Evolutionary conservation across 1,140 invertebrate genomes (phyloP).

Genomic region (Drosophila burlai): DNA sequence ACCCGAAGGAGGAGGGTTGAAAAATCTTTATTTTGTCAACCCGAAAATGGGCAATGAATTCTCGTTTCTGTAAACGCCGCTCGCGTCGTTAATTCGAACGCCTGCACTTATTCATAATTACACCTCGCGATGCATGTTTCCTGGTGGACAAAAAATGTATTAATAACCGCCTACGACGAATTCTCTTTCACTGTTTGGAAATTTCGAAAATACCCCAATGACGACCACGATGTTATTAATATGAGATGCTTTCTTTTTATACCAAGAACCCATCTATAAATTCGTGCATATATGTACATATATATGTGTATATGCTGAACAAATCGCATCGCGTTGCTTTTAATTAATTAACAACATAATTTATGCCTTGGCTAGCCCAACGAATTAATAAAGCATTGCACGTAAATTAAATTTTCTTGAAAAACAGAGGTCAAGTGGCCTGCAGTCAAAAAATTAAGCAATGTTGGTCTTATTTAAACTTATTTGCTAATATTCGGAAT

Average conservation of each 20-base stretch:
- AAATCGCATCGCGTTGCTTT: conserved; percentile 55
- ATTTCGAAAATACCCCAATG: conserved; percentile 46
- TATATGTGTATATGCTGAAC: conserved; percentile 24
- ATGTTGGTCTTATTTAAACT: conserved; percentile 27
- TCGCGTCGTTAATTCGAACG: conserved; percentile 48
- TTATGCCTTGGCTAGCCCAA: conserved; percentile 34
- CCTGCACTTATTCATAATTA: conserved; percentile 66
- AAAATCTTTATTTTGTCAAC: conserved; percentile 43
- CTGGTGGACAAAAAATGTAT: conserved; percentile 35
- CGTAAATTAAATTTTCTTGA: conserved; percentile 29
- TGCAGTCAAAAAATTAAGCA: conserved; percentile 43
- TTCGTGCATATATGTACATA: background rate
- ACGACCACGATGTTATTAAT: conserved; percentile 32
- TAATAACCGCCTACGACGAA: conserved; percentile 50
- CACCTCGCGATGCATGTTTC: conserved; percentile 35
- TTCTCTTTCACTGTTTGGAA: conserved; percentile 28
- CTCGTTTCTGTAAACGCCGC: conserved; percentile 30
- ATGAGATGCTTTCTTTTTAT: conserved; percentile 30
- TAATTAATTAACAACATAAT: conserved; percentile 67
- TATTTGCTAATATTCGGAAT: conserved; percentile 50
- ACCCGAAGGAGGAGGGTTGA: conserved; percentile 1
- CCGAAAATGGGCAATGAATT: conserved; percentile 43
- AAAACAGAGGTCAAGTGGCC: conserved; percentile 50
- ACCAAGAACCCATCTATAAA: conserved; percentile 34
- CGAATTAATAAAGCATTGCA: conserved; percentile 56